phyloP scores from a whole-genome alignment of 1,140 invertebrate genomes.

The Carposina sasakii region DNA sequence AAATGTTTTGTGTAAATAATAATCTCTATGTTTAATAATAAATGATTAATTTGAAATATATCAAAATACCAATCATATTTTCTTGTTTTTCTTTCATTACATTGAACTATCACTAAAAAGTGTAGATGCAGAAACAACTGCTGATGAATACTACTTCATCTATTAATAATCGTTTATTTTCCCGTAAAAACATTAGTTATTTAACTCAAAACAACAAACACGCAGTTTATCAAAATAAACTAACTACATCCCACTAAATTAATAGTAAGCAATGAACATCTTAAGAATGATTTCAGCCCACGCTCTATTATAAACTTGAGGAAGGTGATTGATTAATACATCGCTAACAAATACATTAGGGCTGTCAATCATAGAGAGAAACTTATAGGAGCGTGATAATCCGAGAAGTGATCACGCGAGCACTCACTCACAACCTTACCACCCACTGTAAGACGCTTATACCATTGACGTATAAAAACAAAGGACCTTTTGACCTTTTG shows the following conservation, averaged over 20 bases:
- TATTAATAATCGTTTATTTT: no score
- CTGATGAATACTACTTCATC: no score
- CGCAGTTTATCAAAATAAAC: no score
- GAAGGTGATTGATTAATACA: conserved; percentile 61
- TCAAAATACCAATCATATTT: conserved; percentile 52
- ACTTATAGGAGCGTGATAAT: conserved; percentile 43
- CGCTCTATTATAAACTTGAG: conserved; percentile 43
- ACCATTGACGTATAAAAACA: no score
- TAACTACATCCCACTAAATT: conserved; percentile 22
- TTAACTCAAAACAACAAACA: no score
- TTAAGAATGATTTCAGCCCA: conserved; percentile 33
- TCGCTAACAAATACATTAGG: conserved; percentile 58
- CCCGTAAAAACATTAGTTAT: no score
- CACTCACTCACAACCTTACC: no score
- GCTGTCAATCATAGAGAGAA: conserved; percentile 57
- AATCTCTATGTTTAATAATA: conserved; percentile 65
- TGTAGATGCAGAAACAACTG: no score
- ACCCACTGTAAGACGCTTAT: conserved; percentile 41
- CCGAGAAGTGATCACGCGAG: conserved; percentile 51
- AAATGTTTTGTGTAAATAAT: conserved; percentile 68
- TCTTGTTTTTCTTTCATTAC: conserved; percentile 36
- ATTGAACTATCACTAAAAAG: no score
- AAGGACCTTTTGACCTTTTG: no score
- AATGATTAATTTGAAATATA: conserved; percentile 68
- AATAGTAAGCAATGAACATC: conserved; percentile 27